Evolutionary conservation across 2,113 vertebrate species (phyloP), one percentile per base, ranked within the genome.

Genomic region (Rhinogobius similis): DNA sequence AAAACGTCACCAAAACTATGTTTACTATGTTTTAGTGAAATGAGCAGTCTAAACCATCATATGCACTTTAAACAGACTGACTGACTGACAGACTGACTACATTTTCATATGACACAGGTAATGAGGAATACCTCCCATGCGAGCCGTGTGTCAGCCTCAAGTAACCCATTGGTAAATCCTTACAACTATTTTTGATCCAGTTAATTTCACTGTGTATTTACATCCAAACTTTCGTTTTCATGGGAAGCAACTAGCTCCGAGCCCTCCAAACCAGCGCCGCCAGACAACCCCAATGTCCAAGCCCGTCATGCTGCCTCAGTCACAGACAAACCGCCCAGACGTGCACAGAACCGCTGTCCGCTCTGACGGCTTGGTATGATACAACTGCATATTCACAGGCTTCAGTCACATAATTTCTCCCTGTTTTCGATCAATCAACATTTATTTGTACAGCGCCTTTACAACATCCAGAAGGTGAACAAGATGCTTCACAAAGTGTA

Each of bases 261-360:
- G 96, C 76, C 96, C 97, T 67, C 95, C 96, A 70, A 94, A 90
- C 72, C 96, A 96, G 70, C 92, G 94, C 77, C 94, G 92, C 76
- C 96, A 95, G 84, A 90, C 88, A 32, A 87, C 93, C 63, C 93
- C 95, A 83, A 95, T 96, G 86, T 98, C 98, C 73, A 98, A 98
- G 82, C 97, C 97, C 0, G 87, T 98, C 89, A 98, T 98, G 97
- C 92, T 99, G 77, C 95, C 96, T 11, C 96, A 95, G 85, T 86
- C 94, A 44, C 96, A 94, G 86, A 90, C 90, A 16, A 72, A 75
- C 11, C 77, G 90, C 23, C 85, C 88, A 43, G 90, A 90, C 14
- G 81, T 92, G 44, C 94, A 93, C 87, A 94, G 95, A 91, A 80
- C 94, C 53, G 89, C 94, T 14, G 89, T 94, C 82, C 98, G 94